These are phyloP conservation scores for Mastigias papua DNA, from an alignment of 30 jellyfish, hydroid and myxozoan genomes.

Conservation along the genomic window DNA sequence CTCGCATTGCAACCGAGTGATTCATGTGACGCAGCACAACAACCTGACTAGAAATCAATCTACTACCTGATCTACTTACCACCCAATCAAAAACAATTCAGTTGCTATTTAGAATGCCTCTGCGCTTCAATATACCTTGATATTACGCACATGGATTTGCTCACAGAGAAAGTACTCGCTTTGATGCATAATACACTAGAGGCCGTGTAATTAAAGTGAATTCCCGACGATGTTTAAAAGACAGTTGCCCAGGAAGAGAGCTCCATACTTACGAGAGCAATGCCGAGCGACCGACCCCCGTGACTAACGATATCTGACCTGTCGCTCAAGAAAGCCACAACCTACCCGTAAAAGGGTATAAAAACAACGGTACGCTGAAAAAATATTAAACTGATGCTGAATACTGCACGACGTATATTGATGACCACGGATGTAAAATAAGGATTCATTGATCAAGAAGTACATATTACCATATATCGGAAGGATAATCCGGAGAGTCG, in stretches of 20 bases:
- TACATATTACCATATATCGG: background rate
- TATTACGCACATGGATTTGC: too few species aligned
- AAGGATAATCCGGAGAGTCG: background rate
- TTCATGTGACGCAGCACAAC: too few species aligned
- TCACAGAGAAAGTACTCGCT: too few species aligned
- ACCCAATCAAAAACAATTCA: too few species aligned
- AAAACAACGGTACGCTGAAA: slow-evolving; percentile 7
- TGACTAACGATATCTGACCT: slow-evolving; percentile 2
- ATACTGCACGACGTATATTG: background rate
- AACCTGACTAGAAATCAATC: too few species aligned
- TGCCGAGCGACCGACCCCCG: slow-evolving; percentile 31
- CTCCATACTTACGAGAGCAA: background rate
- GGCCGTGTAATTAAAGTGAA: too few species aligned
- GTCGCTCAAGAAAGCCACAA: slow-evolving; percentile 53
- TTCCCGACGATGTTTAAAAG: too few species aligned
- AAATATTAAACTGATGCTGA: background rate
- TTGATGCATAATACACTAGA: too few species aligned
- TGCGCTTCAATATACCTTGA: too few species aligned
- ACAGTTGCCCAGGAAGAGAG: background rate
- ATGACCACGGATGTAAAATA: background rate
- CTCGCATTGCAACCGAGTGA: too few species aligned
- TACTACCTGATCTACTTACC: too few species aligned
- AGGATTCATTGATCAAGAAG: background rate
- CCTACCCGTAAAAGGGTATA: slow-evolving; percentile 8
- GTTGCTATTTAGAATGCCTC: too few species aligned